These are phyloP conservation scores for Muscidifurax raptorellus DNA, from an alignment of 1,140 invertebrate species.

Conservation along the genomic window DNA sequence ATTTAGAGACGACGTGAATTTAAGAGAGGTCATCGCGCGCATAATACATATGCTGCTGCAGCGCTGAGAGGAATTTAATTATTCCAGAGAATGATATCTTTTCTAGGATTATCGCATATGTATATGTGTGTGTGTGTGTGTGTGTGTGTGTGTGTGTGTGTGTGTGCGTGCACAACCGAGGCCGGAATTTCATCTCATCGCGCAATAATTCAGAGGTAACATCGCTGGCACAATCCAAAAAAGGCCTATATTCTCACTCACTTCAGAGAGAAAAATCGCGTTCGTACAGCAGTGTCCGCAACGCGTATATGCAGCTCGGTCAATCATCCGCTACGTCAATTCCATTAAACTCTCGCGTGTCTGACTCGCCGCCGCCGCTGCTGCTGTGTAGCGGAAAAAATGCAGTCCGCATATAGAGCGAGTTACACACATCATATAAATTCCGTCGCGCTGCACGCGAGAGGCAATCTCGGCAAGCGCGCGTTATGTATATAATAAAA, in stretches of 20 bases:
- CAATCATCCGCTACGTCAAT: slow-evolving; percentile 40
- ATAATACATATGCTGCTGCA: no score
- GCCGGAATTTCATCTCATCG: no score
- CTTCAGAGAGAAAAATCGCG: background rate
- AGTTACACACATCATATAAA: background rate
- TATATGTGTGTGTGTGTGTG: no score
- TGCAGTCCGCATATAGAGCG: background rate
- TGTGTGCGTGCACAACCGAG: no score
- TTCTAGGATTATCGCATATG: background rate
- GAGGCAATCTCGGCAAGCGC: background rate
- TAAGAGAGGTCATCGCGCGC: no score
- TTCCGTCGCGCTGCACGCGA: background rate
- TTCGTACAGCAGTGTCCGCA: background rate
- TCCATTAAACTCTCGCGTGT: slow-evolving; percentile 27
- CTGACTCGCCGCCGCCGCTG: background rate
- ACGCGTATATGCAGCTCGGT: background rate
- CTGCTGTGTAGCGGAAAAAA: background rate
- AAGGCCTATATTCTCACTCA: background rate
- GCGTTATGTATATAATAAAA: background rate
- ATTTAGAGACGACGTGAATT: background rate
- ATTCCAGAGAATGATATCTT: background rate
- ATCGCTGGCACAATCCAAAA: background rate
- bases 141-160: no score
- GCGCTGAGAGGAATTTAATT: background rate
- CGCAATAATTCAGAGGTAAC: background rate